phyloP scores from a whole-genome alignment of 2,797 vertebrate genomes.

The Rousettus madagascariensis region DNA sequence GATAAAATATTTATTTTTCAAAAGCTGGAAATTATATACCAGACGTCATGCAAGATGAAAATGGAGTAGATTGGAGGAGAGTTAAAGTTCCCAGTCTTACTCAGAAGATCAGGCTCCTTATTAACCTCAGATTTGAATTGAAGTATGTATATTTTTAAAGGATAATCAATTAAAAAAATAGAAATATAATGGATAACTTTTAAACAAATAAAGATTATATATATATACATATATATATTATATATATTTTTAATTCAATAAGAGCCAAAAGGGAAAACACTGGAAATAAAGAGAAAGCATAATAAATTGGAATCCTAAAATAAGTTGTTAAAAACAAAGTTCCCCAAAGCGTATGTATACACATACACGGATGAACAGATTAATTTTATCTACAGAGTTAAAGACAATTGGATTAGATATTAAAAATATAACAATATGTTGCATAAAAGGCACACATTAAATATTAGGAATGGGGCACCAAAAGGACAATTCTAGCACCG shows the following conservation, averaged over 20 bases:
- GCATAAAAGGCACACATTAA: background rate
- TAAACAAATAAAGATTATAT: background rate
- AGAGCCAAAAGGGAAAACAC: background rate
- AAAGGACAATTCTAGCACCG: background rate
- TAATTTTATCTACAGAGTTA: background rate
- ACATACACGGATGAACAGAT: background rate
- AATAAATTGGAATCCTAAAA: background rate
- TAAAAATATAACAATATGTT: background rate
- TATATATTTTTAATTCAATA: background rate
- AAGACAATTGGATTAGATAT: background rate
- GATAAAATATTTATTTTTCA: background rate
- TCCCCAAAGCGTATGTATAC: background rate
- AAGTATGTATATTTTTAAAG: background rate
- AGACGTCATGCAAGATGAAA: background rate
- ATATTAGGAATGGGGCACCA: background rate
- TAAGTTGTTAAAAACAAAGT: slow-evolving; percentile 13
- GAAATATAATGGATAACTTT: background rate
- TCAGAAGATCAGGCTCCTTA: background rate
- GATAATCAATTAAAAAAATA: background rate
- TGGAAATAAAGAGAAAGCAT: background rate
- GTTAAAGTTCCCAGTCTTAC: background rate
- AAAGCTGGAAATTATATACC: background rate
- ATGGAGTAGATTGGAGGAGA: background rate
- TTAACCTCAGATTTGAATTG: background rate
- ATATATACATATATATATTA: too few species aligned